phyloP scores from a whole-genome alignment of 2,888 invertebrate species.

The Chirona hameri region DNA sequence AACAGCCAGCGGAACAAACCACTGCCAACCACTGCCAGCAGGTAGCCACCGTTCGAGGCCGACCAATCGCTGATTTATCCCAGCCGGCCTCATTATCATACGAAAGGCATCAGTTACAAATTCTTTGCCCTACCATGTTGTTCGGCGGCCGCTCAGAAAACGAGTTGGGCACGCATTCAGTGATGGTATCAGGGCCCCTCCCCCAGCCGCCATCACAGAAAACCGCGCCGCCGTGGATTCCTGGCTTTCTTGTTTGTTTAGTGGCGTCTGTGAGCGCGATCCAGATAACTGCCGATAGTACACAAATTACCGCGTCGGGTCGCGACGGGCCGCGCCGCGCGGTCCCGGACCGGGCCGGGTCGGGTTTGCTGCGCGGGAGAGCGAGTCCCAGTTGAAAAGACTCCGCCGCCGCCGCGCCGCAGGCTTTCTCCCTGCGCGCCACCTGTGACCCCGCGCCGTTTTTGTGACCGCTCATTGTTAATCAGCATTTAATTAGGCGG shows the following conservation, averaged over 20 bases:
- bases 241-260: slow-evolving; percentile 5
- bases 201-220: not conserved
- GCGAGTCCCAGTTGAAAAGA: too few species aligned
- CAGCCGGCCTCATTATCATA: not conserved
- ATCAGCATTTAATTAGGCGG: slow-evolving; percentile 27
- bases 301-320: not conserved
- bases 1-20: too few species aligned
- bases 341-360: not conserved
- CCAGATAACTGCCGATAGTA: not conserved
- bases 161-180: not conserved
- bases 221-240: not conserved
- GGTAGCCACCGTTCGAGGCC: not conserved
- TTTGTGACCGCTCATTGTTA: slow-evolving; percentile 24
- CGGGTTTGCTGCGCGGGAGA: too few species aligned
- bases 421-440: not conserved
- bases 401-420: not conserved
- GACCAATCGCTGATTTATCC: slow-evolving; percentile 12
- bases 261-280: not conserved
- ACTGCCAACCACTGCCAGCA: too few species aligned
- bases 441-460: not conserved
- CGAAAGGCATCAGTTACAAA: slow-evolving; percentile 22
- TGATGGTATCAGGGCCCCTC: not conserved
- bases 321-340: not conserved
- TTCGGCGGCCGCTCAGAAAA: not conserved
- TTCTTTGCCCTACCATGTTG: slow-evolving; percentile 8